Evolutionary conservation across 2,888 invertebrate genomes (phyloP).

Genomic region (Ectemnius continuus): DNA sequence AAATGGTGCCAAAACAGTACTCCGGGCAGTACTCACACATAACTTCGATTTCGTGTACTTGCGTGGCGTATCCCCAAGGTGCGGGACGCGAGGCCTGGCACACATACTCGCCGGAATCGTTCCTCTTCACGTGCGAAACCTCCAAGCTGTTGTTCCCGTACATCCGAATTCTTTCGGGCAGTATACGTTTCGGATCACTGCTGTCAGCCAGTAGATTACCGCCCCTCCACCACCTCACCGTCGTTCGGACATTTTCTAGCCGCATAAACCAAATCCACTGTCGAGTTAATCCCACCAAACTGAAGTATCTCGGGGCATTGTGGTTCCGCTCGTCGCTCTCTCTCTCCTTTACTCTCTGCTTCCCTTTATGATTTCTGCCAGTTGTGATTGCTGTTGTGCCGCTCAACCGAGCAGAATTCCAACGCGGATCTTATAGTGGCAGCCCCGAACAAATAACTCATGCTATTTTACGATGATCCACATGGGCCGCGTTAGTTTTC

Average conservation of each 20-base stretch:
- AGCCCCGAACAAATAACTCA: too few species aligned
- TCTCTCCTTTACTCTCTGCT: too few species aligned
- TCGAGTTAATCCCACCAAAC: too few species aligned
- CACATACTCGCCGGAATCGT: slow-evolving; percentile 84
- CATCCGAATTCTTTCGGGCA: slow-evolving; percentile 80
- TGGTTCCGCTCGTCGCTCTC: too few species aligned
- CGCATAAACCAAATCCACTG: background rate
- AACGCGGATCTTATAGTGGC: too few species aligned
- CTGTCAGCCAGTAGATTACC: slow-evolving; percentile 82
- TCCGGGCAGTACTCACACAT: slow-evolving; percentile 82
- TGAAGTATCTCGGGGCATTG: too few species aligned
- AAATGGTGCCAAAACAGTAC: background rate
- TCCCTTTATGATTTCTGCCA: too few species aligned
- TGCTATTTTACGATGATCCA: slow-evolving; percentile 10
- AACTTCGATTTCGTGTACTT: slow-evolving; percentile 88
- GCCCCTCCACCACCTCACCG: slow-evolving; percentile 73
- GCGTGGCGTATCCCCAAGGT: slow-evolving; percentile 85
- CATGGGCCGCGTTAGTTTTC: too few species aligned
- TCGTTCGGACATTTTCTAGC: slow-evolving; percentile 53
- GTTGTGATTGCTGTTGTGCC: too few species aligned
- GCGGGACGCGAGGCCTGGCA: slow-evolving; percentile 84
- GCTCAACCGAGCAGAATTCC: too few species aligned
- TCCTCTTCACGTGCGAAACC: slow-evolving; percentile 80
- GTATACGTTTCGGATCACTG: slow-evolving; percentile 78
- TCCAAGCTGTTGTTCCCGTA: slow-evolving; percentile 87